Base-by-base conservation (phyloP, 2,888 invertebrate species). In the Marronus borbonicus region DNA sequence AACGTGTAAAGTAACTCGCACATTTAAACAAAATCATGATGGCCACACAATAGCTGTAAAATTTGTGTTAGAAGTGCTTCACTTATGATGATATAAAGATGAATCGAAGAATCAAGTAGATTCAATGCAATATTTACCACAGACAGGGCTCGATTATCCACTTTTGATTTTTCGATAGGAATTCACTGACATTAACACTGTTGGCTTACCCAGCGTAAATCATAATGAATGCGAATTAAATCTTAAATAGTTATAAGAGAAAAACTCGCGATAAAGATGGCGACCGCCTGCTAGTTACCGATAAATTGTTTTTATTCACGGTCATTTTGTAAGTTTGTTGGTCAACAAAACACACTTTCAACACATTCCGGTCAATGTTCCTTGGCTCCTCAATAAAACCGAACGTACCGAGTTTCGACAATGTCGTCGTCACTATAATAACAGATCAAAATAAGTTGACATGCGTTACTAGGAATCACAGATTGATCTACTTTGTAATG, bases 201-300 rank as follows among this genome's bases (percentile, higher is more conserved):
- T 79, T 80, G 83, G 82, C 81, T 85, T 81, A 84, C 82, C 79
- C 81, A 82, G 82, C 82, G 80, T 82, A 83, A 83, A 83, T 80
- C 84, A 86, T 85, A 83, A 84, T 84, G 81, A 83, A 79, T 80
- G 81, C 79, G 82, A 84, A 84, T 83, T 84, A 83, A 84, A 85
- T 85, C 85, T 77, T 77, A 77, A 77, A 83, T 82, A 83, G 84
- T 84, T 84, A 86, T 84, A 83, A 83, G 84, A 86, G 86, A 87
- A 90, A 90, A 89, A 89, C 87, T 90, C 88, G 89, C 89, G 88
- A 89, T 89, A 89, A 91, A 91, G 90, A 91, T 91, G 91, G 91
- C 91, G 90, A 90, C 89, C 89, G 89, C 87, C 88, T 88, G 88
- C 80, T 88, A 88, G 87, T 87, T 87, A 86, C 87, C 87, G 87